Evolutionary conservation across 37 sponge, comb jelly and placozoan genomes (phyloP).

Genomic region (Theonella swinhoei): DNA sequence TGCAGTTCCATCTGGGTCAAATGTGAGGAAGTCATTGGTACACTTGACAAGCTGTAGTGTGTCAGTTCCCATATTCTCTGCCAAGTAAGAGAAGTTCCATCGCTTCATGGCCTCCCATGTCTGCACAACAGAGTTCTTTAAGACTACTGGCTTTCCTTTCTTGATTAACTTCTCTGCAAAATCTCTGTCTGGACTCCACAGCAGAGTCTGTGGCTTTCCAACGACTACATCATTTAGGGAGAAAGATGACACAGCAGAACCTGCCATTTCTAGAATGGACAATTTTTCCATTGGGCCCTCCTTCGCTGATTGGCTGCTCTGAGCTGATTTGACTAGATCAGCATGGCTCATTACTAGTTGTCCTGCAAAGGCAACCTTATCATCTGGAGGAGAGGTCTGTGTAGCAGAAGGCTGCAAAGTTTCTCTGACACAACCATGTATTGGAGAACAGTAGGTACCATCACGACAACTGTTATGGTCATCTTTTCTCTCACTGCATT

Average conservation of each 20-base stretch:
- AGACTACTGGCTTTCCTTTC: constrained; percentile 52
- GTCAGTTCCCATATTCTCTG: constrained; percentile 23
- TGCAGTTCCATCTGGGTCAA: constrained; percentile 77
- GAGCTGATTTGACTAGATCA: constrained; percentile 19
- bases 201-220: constrained; percentile 5
- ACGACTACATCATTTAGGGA: neutral
- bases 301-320: neutral
- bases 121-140: constrained; percentile 62
- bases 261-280: neutral
- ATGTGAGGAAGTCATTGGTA: constrained; percentile 70
- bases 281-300: neutral
- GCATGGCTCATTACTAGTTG: constrained; percentile 55
- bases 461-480: neutral
- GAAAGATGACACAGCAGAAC: neutral
- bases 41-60: constrained; percentile 67
- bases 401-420: neutral
- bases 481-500: neutral
- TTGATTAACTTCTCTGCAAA: constrained; percentile 53
- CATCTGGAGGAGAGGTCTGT: neutral
- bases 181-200: constrained; percentile 58
- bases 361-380: constrained; percentile 19
- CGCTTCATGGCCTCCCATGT: constrained; percentile 69
- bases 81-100: constrained; percentile 75
- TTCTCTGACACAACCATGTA: constrained; percentile 68
- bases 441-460: constrained; percentile 60